Evolutionary conservation across 2,888 invertebrate genomes (phyloP).

Genomic region (Athalia cordata): DNA sequence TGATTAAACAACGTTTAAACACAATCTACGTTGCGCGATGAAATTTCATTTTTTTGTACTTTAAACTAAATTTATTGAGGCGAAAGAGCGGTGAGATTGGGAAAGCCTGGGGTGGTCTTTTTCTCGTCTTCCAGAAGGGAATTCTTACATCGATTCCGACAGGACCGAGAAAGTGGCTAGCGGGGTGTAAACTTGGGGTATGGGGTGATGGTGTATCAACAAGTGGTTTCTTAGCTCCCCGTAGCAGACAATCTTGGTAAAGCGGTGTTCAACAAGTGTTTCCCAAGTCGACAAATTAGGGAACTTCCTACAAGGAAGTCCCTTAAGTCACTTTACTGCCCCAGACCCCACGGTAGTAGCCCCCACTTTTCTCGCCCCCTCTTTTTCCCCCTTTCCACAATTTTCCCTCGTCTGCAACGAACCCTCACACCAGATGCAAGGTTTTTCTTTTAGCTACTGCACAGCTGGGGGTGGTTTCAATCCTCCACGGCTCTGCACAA

Average conservation of each 20-base stretch:
- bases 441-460: background rate
- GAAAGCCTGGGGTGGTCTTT: too few species aligned
- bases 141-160: too few species aligned
- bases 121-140: too few species aligned
- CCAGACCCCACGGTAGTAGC: background rate
- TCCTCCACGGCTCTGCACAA: background rate
- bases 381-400: background rate
- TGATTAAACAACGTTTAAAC: too few species aligned
- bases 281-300: slow-evolving; percentile 37
- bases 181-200: background rate
- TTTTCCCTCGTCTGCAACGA: background rate
- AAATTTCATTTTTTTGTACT: too few species aligned
- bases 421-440: slow-evolving; percentile 10
- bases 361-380: background rate
- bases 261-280: slow-evolving; percentile 69
- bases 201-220: slow-evolving; percentile 62
- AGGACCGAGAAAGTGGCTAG: background rate
- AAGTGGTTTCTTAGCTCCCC: slow-evolving; percentile 71
- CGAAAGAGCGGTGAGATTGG: too few species aligned
- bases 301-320: slow-evolving; percentile 39
- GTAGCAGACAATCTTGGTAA: slow-evolving; percentile 3
- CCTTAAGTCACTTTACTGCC: slow-evolving; percentile 35
- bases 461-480: background rate
- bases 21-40: too few species aligned
- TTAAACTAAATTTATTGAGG: too few species aligned